Conservation (phyloP, 2,113 vertebrate species). For the Psittacula cyanocephala region DNA sequence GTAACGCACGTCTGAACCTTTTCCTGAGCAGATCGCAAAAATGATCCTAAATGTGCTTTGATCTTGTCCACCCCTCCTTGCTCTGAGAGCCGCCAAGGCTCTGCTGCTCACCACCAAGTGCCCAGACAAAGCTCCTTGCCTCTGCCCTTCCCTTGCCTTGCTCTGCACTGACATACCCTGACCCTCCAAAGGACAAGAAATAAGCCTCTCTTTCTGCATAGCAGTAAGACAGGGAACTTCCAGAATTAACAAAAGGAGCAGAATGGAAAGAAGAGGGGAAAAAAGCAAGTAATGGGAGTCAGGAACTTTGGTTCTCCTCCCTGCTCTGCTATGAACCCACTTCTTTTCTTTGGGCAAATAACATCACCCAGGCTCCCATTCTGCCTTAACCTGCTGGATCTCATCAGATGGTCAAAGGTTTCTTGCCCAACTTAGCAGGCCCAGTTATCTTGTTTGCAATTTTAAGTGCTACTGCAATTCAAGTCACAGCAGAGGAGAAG, state of each 20-base stretch:
- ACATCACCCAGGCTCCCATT: neutral
- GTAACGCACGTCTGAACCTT: constrained; percentile 23
- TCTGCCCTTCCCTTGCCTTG: neutral
- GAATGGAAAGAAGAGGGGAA: neutral
- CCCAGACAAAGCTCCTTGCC: neutral
- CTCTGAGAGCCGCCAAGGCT: neutral
- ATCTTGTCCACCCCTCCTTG: neutral
- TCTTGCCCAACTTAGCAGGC: neutral
- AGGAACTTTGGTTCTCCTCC: neutral
- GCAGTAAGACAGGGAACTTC: neutral
- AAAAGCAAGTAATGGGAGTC: neutral
- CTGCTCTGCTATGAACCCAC: neutral
- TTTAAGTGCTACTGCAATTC: neutral
- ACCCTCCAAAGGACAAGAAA: neutral
- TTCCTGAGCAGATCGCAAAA: constrained; percentile 31
- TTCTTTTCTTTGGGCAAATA: neutral
- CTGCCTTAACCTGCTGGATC: neutral
- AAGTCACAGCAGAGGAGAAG: neutral
- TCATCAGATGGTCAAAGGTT: neutral
- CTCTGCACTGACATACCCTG: neutral
- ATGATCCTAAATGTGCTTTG: neutral
- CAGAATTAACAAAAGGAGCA: neutral
- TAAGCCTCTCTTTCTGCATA: neutral
- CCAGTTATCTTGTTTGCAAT: neutral
- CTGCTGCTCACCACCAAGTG: neutral